phyloP scores from a whole-genome alignment of 2,113 vertebrate genomes.

The Maylandia zebra region DNA sequence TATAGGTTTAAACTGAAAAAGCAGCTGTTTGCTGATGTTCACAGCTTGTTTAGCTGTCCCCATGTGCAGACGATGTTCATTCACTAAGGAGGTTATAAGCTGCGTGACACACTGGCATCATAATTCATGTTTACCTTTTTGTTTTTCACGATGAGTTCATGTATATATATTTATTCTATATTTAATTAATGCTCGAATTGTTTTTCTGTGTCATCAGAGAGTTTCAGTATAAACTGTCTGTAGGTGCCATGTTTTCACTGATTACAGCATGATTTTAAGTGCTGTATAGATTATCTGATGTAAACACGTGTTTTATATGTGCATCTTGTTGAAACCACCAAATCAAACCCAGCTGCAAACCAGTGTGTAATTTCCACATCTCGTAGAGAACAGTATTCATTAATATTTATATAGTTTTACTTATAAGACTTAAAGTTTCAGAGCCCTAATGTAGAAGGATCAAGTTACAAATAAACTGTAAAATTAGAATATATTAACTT shows the following conservation, averaged over 20 bases:
- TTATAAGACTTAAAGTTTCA: neutral
- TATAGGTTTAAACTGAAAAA: neutral
- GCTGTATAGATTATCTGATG: fast-evolving
- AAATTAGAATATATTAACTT: neutral
- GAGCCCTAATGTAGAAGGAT: fast-evolving
- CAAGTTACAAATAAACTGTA: neutral
- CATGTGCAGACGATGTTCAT: neutral
- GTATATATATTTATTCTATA: neutral
- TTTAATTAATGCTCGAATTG: fast-evolving
- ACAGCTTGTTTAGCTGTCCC: fast-evolving
- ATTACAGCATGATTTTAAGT: neutral
- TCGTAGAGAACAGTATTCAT: fast-evolving
- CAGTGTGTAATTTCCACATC: neutral
- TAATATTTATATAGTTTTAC: neutral
- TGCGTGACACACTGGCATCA: neutral
- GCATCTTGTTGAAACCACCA: neutral
- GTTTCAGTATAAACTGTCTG: neutral
- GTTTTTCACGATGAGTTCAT: neutral
- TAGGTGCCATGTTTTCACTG: fast-evolving
- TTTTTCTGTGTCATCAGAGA: neutral
- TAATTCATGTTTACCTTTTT: neutral
- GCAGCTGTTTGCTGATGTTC: neutral
- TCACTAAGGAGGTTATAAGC: neutral
- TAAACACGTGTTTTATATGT: neutral
- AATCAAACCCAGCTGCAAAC: neutral